phyloP scores from a whole-genome alignment of 2,888 invertebrate species.

The Mermis nigrescens region DNA sequence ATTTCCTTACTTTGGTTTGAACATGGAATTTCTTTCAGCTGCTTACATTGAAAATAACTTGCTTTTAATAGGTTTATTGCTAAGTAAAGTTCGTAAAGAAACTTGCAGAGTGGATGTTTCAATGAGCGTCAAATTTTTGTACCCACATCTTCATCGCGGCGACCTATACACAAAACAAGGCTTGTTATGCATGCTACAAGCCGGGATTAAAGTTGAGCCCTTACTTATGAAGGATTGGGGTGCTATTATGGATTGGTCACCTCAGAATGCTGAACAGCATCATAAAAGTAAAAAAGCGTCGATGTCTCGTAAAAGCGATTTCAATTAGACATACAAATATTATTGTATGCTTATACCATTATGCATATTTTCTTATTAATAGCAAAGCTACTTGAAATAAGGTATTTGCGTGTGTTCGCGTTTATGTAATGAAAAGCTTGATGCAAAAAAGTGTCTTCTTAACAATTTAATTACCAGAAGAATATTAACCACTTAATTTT shows the following conservation, averaged over 20 bases:
- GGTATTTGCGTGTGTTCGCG: no score
- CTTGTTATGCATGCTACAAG: conserved; percentile 8
- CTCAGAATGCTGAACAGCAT: conserved; percentile 18
- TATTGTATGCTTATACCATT: conserved; percentile 31
- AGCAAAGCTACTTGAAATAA: no score
- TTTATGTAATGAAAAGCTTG: no score
- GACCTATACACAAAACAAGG: conserved; percentile 12
- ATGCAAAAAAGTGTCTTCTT: no score
- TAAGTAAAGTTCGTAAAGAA: conserved; percentile 30
- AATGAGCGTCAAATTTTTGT: conserved; percentile 13
- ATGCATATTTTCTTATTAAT: conserved; percentile 30
- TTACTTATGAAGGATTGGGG: conserved; percentile 11
- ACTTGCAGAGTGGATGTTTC: conserved; percentile 31
- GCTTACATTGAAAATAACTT: no score
- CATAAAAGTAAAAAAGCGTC: background rate
- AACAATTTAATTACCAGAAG: no score
- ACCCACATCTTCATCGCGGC: conserved; percentile 11
- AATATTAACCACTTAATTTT: no score
- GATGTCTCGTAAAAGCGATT: conserved; percentile 32
- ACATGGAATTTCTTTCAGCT: no score
- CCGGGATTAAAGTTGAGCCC: conserved; percentile 12
- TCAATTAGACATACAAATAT: conserved; percentile 29
- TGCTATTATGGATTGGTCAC: conserved; percentile 29
- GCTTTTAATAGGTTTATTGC: no score
- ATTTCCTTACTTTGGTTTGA: no score